A percentile compares a stretch with the other conserved stretches of the same genome.
Evolutionary conservation across 1,140 invertebrate species (phyloP).

Genomic region (Lasaia peninsularis): DNA sequence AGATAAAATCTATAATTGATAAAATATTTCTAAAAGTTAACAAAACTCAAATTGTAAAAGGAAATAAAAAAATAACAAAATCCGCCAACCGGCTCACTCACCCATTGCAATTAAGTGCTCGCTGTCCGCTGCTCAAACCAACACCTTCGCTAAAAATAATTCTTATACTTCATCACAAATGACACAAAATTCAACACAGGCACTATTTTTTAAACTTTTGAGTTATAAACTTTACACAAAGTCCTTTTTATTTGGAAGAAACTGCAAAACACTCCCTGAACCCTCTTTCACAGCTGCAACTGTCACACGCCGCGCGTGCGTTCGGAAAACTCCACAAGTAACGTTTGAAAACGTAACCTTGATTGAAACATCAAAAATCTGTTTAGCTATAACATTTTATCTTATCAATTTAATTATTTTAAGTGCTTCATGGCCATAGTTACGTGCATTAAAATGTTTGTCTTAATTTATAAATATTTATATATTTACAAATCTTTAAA

Average conservation of each 20-base stretch:
- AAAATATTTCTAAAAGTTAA: not conserved
- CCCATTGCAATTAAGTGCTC: constrained; percentile 52
- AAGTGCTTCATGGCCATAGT: too few relatives aligned
- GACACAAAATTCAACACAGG: constrained; percentile 37
- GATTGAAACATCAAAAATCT: not conserved
- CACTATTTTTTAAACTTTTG: constrained; percentile 31
- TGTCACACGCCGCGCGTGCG: constrained; percentile 52
- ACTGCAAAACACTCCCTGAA: constrained; percentile 29
- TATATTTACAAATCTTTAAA: too few relatives aligned
- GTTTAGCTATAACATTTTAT: too few relatives aligned
- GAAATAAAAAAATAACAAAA: constrained; percentile 20
- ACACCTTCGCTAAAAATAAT: constrained; percentile 32
- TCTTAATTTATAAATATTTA: too few relatives aligned
- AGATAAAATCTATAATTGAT: constrained; percentile 9
- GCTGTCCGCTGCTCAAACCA: constrained; percentile 28
- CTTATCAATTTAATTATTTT: too few relatives aligned
- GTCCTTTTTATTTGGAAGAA: constrained; percentile 30
- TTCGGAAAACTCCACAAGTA: constrained; percentile 38
- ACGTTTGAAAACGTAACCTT: constrained; percentile 33
- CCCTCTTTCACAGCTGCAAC: constrained; percentile 27
- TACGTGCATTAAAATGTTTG: too few relatives aligned
- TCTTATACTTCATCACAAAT: constrained; percentile 52
- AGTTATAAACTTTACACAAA: constrained; percentile 29
- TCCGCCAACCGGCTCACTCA: constrained; percentile 50
- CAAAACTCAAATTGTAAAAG: not conserved